phyloP scores from a whole-genome alignment of 2,113 vertebrate genomes.

The Centropristis striata region DNA sequence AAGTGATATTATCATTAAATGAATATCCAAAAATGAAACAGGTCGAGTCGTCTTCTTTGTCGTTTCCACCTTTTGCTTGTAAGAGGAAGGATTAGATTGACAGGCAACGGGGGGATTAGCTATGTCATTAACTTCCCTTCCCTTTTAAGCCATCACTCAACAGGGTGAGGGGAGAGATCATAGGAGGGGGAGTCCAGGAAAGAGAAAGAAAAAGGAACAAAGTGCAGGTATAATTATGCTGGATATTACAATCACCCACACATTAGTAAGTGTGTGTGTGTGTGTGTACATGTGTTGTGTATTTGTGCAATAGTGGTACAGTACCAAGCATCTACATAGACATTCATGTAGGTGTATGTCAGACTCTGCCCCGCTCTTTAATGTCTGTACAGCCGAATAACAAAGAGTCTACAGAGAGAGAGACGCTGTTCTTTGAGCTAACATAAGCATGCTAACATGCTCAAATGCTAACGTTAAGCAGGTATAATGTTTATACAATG shows the following conservation, averaged over 20 bases:
- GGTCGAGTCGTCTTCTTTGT: neutral
- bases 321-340: neutral
- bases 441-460: neutral
- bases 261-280: neutral
- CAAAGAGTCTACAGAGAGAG: neutral
- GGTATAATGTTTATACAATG: neutral
- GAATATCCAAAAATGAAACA: constrained; percentile 62
- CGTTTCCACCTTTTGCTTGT: constrained; percentile 18
- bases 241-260: neutral
- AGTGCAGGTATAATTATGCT: neutral
- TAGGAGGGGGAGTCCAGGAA: constrained; percentile 1
- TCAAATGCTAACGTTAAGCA: neutral
- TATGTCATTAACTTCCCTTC: constrained; percentile 42
- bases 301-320: neutral
- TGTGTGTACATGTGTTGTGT: neutral
- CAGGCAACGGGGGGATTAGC: neutral
- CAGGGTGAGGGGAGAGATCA: neutral
- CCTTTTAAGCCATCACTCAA: constrained; percentile 43
- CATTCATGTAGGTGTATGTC: neutral
- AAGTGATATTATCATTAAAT: constrained; percentile 81
- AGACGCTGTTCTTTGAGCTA: neutral
- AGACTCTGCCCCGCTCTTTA: neutral
- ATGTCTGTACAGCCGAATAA: neutral
- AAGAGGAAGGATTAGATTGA: constrained; percentile 26
- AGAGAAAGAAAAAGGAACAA: constrained; percentile 6